phyloP scores from a whole-genome alignment of 2,888 invertebrate species.

The Dicyrtomina minuta region DNA sequence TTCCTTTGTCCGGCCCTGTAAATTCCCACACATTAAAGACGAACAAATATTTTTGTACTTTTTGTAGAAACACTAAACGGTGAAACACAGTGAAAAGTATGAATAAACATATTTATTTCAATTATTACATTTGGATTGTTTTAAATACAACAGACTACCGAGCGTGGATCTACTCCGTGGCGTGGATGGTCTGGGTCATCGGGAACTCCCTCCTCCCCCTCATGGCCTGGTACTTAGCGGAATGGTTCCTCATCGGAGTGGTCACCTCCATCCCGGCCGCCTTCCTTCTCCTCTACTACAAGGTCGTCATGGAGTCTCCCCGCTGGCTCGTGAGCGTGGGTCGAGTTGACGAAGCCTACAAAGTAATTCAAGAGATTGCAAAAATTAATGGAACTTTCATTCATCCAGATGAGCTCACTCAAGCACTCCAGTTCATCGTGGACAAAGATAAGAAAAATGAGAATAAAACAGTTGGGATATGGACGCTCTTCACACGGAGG shows the following conservation, averaged over 20 bases:
- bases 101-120: not conserved
- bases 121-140: constrained; percentile 1
- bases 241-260: constrained; percentile 44
- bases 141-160: constrained; percentile 30
- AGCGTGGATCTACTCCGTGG: constrained; percentile 41
- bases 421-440: not conserved
- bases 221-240: constrained; percentile 28
- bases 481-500: constrained; percentile 23
- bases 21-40: too few relatives aligned
- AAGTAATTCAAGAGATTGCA: constrained; percentile 39
- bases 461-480: constrained; percentile 15
- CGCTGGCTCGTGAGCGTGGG: constrained; percentile 49
- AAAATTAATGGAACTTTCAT: constrained; percentile 20
- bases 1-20: too few relatives aligned
- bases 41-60: too few relatives aligned
- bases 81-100: not conserved
- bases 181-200: constrained; percentile 44
- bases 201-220: constrained; percentile 38
- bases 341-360: constrained; percentile 43
- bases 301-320: constrained; percentile 45
- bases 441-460: not conserved
- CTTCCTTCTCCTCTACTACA: constrained; percentile 39
- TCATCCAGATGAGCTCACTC: constrained; percentile 3
- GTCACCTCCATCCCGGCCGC: constrained; percentile 41
- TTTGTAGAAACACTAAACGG: too few relatives aligned